Evolutionary conservation across 2,113 vertebrate genomes (phyloP).

Genomic region (Oceanodroma tethys): DNA sequence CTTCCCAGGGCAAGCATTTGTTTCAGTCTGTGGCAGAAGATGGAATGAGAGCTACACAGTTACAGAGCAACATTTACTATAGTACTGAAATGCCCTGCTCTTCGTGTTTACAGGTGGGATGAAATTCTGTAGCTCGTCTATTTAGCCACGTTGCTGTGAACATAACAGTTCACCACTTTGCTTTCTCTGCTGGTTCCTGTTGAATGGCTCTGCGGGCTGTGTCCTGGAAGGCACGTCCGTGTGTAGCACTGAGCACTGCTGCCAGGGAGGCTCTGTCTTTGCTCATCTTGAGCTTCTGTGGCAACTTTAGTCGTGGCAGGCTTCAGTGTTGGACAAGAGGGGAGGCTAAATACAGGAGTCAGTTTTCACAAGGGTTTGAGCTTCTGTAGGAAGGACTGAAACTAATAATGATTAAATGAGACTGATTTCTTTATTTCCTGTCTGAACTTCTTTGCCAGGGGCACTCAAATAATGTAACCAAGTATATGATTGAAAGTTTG

Average conservation of each 20-base stretch:
- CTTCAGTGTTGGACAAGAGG: neutral
- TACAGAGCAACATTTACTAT: neutral
- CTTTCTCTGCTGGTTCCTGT: rapidly evolving
- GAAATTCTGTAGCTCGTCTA: neutral
- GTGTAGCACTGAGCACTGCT: neutral
- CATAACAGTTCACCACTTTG: neutral
- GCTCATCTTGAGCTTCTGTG: neutral
- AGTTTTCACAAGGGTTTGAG: neutral
- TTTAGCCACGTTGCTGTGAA: neutral
- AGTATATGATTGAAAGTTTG: neutral
- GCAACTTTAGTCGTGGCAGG: neutral
- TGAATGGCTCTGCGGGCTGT: rapidly evolving
- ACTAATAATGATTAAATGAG: neutral
- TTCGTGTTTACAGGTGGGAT: neutral
- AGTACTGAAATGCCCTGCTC: neutral
- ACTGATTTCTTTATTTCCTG: neutral
- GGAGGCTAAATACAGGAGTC: neutral
- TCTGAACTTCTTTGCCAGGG: neutral
- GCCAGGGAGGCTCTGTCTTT: neutral
- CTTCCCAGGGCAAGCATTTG: neutral
- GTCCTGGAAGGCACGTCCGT: rapidly evolving
- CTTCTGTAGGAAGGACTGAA: neutral
- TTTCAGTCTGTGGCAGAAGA: neutral
- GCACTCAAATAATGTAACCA: neutral
- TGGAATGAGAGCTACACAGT: neutral